phyloP scores from a whole-genome alignment of 2,888 invertebrate genomes.

The Acleris cristana region DNA sequence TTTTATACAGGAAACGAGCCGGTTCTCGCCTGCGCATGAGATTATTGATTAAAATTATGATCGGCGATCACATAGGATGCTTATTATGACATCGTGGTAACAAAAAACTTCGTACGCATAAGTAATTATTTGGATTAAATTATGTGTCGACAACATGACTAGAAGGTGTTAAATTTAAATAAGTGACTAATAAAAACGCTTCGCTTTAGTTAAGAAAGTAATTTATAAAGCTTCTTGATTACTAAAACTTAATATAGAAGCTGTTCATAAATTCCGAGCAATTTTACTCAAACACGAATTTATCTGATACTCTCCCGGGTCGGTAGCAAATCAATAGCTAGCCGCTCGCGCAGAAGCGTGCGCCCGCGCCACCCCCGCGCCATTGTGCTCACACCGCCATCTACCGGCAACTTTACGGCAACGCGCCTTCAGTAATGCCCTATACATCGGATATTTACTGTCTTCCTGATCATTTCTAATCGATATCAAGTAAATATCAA shows the following conservation, averaged over 20 bases:
- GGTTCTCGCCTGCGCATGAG: slow-evolving; percentile 50
- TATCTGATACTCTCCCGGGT: slow-evolving; percentile 55
- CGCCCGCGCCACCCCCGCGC: slow-evolving; percentile 61
- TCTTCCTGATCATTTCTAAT: slow-evolving; percentile 60
- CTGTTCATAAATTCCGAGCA: slow-evolving; percentile 38
- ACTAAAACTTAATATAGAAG: slow-evolving; percentile 13
- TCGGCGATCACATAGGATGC: slow-evolving; percentile 45
- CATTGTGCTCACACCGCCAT: slow-evolving; percentile 63
- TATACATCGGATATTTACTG: slow-evolving; percentile 53
- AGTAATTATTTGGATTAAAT: background rate
- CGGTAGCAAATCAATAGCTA: slow-evolving; percentile 54
- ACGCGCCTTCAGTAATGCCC: slow-evolving; percentile 54
- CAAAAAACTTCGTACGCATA: slow-evolving; percentile 14
- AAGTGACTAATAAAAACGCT: background rate
- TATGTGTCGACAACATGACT: background rate
- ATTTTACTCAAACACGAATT: slow-evolving; percentile 55
- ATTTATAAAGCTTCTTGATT: slow-evolving; percentile 22
- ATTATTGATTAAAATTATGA: slow-evolving; percentile 63
- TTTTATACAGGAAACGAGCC: slow-evolving; percentile 60
- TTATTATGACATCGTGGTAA: slow-evolving; percentile 44
- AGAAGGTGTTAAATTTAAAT: background rate
- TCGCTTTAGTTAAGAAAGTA: background rate
- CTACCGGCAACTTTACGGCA: slow-evolving; percentile 59
- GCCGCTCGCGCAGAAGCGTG: slow-evolving; percentile 46
- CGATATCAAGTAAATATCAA: slow-evolving; percentile 50